Conservation (phyloP, 2,113 vertebrate species). For the Hippocampus comes region DNA sequence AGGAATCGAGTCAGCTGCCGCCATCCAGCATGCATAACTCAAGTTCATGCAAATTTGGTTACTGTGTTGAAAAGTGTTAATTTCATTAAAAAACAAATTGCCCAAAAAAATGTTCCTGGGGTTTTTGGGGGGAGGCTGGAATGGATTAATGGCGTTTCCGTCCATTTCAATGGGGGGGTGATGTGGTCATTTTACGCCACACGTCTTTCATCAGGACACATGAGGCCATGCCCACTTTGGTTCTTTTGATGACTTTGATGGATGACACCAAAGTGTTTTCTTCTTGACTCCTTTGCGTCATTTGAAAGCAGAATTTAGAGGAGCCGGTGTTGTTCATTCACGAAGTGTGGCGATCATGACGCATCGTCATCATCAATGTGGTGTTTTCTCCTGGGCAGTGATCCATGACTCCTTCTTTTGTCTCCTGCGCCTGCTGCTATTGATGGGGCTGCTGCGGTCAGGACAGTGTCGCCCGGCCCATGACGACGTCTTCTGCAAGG, state of each 20-base stretch:
- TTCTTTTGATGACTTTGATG: neutral
- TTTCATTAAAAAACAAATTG: too few relatives aligned
- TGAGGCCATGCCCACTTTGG: neutral
- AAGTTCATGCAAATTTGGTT: neutral
- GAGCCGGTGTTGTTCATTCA: neutral
- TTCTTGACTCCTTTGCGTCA: neutral
- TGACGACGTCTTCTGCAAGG: neutral
- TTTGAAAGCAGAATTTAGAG: neutral
- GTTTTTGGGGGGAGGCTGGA: too few relatives aligned
- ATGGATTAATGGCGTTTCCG: too few relatives aligned
- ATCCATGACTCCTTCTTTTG: neutral
- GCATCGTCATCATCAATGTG: neutral
- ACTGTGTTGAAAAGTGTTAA: too few relatives aligned
- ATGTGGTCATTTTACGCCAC: neutral
- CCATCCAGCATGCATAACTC: neutral
- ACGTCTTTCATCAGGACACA: neutral
- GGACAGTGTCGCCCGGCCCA: neutral
- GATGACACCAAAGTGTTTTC: neutral
- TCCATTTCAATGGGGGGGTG: too few relatives aligned
- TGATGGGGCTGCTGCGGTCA: neutral
- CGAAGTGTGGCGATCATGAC: neutral
- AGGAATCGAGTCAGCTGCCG: too few relatives aligned
- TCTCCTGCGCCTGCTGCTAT: neutral
- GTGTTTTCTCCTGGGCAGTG: neutral
- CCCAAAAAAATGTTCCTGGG: too few relatives aligned